A percentile compares a stretch with the other conserved stretches of the same genome.
These are phyloP conservation scores for Odobenus rosmarus DNA, from an alignment of 2,113 vertebrate genomes.

Conservation along the genomic window DNA sequence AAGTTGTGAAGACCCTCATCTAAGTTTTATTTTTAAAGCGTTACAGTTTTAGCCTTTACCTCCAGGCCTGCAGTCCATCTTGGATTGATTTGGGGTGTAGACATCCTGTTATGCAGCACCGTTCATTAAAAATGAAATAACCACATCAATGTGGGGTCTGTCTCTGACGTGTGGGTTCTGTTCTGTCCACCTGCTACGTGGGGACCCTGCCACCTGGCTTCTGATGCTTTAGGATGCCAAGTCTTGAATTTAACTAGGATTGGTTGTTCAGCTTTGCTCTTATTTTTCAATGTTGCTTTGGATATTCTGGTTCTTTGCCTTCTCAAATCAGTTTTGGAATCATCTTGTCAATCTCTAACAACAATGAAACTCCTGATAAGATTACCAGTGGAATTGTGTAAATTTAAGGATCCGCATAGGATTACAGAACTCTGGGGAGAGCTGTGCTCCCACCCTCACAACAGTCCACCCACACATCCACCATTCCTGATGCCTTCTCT, in stretches of 20 bases:
- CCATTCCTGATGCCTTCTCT: no score
- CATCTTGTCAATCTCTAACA: neutral
- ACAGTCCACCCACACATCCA: fast-evolving
- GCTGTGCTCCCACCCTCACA: neutral
- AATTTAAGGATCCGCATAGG: neutral
- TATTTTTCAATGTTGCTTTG: neutral
- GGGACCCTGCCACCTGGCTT: fast-evolving
- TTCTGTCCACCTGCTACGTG: fast-evolving
- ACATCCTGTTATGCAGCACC: neutral
- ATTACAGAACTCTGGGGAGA: neutral
- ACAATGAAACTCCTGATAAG: neutral
- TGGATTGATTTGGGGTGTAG: fast-evolving
- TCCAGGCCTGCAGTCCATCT: fast-evolving
- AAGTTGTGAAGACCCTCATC: neutral
- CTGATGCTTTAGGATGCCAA: neutral
- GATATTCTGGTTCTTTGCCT: neutral
- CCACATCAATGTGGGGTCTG: fast-evolving
- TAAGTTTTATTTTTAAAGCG: neutral
- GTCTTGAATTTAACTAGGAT: neutral
- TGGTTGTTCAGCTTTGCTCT: neutral
- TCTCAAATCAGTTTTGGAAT: neutral
- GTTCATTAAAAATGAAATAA: neutral
- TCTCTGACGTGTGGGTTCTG: neutral
- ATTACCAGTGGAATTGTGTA: neutral
- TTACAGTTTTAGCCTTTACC: no score